phyloP scores from a whole-genome alignment of 2,888 invertebrate genomes.

The Oeneis ivallda region DNA sequence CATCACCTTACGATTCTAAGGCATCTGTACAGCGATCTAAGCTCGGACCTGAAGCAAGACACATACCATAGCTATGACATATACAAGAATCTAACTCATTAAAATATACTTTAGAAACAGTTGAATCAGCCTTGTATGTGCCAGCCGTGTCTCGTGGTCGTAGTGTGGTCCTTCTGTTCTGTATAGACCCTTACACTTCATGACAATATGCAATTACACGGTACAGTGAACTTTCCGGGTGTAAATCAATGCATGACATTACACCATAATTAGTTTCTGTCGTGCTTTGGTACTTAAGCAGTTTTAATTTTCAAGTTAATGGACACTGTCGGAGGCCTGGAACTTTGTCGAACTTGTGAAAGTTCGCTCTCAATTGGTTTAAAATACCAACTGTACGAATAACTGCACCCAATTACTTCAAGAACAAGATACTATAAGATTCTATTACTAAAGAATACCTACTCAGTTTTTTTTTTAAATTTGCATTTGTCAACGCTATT shows the following conservation, averaged over 20 bases:
- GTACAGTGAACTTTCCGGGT: slow-evolving; percentile 3
- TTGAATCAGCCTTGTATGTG: too few species aligned
- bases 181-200: background rate
- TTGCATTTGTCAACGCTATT: background rate
- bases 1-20: too few species aligned
- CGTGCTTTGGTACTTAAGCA: slow-evolving; percentile 9
- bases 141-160: too few species aligned
- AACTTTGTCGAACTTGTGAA: slow-evolving; percentile 2
- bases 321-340: background rate
- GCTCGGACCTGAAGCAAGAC: too few species aligned
- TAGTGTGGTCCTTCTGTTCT: background rate
- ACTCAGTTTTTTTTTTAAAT: background rate
- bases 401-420: background rate
- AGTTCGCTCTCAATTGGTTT: background rate
- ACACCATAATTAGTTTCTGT: slow-evolving; percentile 6
- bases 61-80: too few species aligned
- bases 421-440: background rate
- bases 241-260: slow-evolving; percentile 17
- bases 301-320: slow-evolving; percentile 3
- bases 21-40: too few species aligned
- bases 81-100: too few species aligned
- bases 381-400: slow-evolving; percentile 5
- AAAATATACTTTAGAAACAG: too few species aligned
- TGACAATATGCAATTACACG: slow-evolving; percentile 20
- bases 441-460: too few species aligned